Conservation (phyloP, 2,797 vertebrate genomes). For the Potorous gilbertii region DNA sequence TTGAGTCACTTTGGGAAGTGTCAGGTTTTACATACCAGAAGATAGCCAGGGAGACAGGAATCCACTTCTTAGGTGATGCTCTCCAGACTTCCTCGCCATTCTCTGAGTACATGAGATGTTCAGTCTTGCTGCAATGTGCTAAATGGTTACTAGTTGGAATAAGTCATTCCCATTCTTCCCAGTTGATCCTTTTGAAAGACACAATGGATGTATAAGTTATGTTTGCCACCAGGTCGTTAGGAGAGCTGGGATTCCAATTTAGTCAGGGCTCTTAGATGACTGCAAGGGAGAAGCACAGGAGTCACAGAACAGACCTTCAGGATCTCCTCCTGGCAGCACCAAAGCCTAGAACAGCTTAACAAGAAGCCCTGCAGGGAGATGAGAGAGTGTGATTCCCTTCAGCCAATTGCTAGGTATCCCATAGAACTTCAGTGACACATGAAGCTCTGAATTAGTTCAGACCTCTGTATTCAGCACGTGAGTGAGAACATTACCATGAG, state of each 20-base stretch:
- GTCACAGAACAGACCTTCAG: background rate
- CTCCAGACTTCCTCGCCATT: background rate
- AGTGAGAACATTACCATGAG: constrained; percentile 77
- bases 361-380: background rate
- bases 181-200: background rate
- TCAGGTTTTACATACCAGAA: background rate
- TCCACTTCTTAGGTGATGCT: background rate
- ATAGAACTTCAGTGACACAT: constrained; percentile 55
- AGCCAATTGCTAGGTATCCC: constrained; percentile 60
- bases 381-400: constrained; percentile 68
- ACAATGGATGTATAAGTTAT: background rate
- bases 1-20: too few species aligned
- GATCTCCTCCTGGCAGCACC: background rate
- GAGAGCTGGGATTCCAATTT: background rate
- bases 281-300: constrained; percentile 13
- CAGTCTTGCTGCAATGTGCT: background rate
- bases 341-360: constrained; percentile 12
- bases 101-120: background rate
- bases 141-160: background rate
- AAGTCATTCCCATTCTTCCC: background rate
- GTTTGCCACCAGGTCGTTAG: background rate
- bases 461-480: constrained; percentile 77
- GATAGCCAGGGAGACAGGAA: background rate
- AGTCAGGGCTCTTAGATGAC: background rate
- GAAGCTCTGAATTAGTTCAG: constrained; percentile 77